Percentiles rank a stretch among this genome's conserved stretches.
phyloP scores from a whole-genome alignment of 2,113 vertebrate genomes.

The Dipodomys stephensi region DNA sequence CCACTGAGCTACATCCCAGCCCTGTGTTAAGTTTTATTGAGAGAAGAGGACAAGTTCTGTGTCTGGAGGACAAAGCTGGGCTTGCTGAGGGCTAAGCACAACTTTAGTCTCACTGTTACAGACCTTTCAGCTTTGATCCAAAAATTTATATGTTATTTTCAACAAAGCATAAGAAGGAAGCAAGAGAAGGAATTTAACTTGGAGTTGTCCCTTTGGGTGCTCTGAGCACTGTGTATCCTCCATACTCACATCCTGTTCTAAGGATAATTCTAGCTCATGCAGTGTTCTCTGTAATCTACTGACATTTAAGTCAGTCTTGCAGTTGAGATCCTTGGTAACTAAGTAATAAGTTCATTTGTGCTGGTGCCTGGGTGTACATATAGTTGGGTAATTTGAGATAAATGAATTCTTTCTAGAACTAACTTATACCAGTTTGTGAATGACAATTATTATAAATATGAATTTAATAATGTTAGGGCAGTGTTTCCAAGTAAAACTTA shows the following conservation, averaged over 20 bases:
- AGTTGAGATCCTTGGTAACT: slow-evolving; percentile 11
- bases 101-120: not conserved
- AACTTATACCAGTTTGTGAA: slow-evolving; percentile 44
- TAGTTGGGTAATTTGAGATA: slow-evolving; percentile 42
- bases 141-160: not conserved
- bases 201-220: not conserved
- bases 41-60: not conserved
- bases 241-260: not conserved
- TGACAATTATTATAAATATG: not conserved
- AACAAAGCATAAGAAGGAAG: not conserved
- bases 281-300: not conserved
- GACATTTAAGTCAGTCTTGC: not conserved
- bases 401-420: slow-evolving; percentile 16
- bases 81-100: not conserved
- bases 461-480: slow-evolving; percentile 39
- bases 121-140: not conserved
- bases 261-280: not conserved
- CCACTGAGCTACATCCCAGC: too few species aligned
- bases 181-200: not conserved
- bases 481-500: slow-evolving; percentile 24
- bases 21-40: not conserved
- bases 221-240: not conserved
- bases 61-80: not conserved
- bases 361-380: not conserved
- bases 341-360: not conserved